Conservation (phyloP, 2,113 vertebrate species). For the Rhea americana region DNA sequence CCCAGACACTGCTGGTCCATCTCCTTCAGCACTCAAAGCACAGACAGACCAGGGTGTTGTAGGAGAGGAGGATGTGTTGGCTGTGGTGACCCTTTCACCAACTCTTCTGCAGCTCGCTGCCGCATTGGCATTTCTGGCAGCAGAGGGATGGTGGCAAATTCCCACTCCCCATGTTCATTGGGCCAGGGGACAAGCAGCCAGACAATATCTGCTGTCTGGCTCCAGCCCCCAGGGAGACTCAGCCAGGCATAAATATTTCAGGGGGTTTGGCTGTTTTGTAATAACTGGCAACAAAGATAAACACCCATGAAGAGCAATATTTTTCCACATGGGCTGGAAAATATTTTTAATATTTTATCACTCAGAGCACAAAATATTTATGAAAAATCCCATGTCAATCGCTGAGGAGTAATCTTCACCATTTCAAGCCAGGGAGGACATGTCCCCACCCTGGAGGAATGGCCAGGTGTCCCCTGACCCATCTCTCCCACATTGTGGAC, state of each 20-base stretch:
- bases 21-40: background rate
- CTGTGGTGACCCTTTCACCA: background rate
- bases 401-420: slow-evolving; percentile 56
- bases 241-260: slow-evolving; percentile 67
- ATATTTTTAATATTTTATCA: slow-evolving; percentile 74
- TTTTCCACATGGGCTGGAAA: slow-evolving; percentile 65
- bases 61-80: background rate
- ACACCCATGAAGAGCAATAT: slow-evolving; percentile 60
- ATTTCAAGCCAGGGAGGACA: slow-evolving; percentile 49
- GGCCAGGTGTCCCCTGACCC: background rate
- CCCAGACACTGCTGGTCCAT: rapidly evolving
- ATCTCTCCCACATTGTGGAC: background rate
- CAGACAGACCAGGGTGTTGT: rapidly evolving
- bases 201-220: background rate
- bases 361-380: slow-evolving; percentile 70
- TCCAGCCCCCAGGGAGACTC: background rate
- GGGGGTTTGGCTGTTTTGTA: slow-evolving; percentile 60
- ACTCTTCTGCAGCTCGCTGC: background rate
- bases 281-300: slow-evolving; percentile 68
- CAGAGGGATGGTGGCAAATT: background rate
- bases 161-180: background rate
- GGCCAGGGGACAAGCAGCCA: background rate
- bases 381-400: slow-evolving; percentile 64
- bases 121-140: rapidly evolving
- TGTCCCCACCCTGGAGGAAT: background rate